Evolutionary conservation across 1,140 invertebrate species (phyloP).

Genomic region (Drosophila tani): DNA sequence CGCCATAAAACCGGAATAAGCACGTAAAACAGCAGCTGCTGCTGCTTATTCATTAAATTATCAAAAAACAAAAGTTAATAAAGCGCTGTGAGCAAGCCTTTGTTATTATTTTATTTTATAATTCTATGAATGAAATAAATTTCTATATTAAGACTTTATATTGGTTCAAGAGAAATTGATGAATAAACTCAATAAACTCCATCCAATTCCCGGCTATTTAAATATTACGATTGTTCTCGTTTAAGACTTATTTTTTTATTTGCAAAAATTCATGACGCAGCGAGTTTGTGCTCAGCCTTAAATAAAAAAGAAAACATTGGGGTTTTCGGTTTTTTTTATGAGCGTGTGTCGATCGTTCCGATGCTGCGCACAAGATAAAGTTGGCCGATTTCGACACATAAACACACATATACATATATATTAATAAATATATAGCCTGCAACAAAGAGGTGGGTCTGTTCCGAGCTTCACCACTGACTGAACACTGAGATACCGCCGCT

Average conservation of each 20-base stretch:
- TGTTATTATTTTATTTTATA: neutral
- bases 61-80: neutral
- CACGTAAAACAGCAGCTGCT: conserved; percentile 2
- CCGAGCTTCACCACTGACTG: neutral
- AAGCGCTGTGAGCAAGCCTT: no score
- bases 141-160: no score
- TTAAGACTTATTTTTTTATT: conserved; percentile 6
- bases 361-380: conserved; percentile 12
- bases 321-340: conserved; percentile 8
- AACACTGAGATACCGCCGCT: neutral
- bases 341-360: conserved; percentile 2
- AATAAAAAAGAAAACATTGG: neutral
- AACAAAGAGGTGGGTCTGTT: conserved; percentile 16
- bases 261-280: conserved; percentile 10
- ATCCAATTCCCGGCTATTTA: neutral
- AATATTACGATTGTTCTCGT: conserved; percentile 12
- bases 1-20: neutral
- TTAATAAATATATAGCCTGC: conserved; percentile 13
- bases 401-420: neutral
- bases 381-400: conserved; percentile 1
- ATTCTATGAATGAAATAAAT: neutral
- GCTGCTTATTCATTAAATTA: conserved; percentile 13
- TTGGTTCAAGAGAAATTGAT: neutral
- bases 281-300: neutral
- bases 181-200: conserved; percentile 10